phyloP scores from a whole-genome alignment of 2,888 invertebrate genomes.

The Machimus atricapillus region DNA sequence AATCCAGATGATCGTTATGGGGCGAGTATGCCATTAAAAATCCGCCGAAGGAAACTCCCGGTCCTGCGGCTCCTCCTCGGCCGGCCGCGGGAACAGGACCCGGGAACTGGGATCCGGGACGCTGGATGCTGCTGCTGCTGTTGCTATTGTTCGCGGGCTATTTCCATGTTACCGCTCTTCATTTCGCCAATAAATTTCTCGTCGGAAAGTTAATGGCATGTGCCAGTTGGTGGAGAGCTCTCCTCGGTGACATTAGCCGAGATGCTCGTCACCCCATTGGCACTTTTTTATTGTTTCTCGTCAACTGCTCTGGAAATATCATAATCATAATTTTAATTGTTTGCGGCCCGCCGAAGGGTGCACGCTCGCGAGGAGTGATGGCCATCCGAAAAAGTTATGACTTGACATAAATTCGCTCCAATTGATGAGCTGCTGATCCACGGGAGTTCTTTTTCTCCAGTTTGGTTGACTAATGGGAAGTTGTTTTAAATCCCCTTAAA shows the following conservation, averaged over 20 bases:
- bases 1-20: slow-evolving; percentile 45
- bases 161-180: slow-evolving; percentile 16
- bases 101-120: not conserved
- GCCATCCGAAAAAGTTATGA: slow-evolving; percentile 42
- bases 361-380: slow-evolving; percentile 23
- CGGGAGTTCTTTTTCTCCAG: slow-evolving; percentile 20
- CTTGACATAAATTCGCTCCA: slow-evolving; percentile 46
- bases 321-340: slow-evolving; percentile 48
- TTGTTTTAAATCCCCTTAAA: slow-evolving; percentile 44
- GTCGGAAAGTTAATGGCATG: slow-evolving; percentile 44
- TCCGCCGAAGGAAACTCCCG: slow-evolving; percentile 23
- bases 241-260: slow-evolving; percentile 11
- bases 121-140: not conserved
- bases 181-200: slow-evolving; percentile 31
- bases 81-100: not conserved
- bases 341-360: not conserved
- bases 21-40: slow-evolving; percentile 44
- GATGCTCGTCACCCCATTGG: slow-evolving; percentile 28
- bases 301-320: slow-evolving; percentile 43
- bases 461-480: slow-evolving; percentile 41
- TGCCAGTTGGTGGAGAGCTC: slow-evolving; percentile 44
- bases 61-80: not conserved
- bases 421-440: slow-evolving; percentile 29
- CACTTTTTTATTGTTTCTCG: slow-evolving; percentile 43
- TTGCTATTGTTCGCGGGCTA: slow-evolving; percentile 14